phyloP scores from a whole-genome alignment of 2,113 vertebrate species.

The Colaptes auratus region DNA sequence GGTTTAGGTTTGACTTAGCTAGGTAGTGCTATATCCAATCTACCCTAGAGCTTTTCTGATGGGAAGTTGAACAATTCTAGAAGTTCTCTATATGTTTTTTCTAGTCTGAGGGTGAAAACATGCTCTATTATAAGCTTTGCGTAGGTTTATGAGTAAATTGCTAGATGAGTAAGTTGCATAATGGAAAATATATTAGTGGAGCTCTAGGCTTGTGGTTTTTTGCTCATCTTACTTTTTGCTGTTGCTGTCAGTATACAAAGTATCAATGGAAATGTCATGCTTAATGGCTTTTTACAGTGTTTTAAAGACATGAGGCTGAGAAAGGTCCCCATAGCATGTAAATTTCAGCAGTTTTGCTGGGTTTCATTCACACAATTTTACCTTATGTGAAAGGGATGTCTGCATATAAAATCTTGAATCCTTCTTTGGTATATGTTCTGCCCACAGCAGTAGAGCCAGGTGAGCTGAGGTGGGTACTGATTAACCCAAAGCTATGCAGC shows the following conservation, averaged over 20 bases:
- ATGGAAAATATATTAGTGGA: conserved; percentile 24
- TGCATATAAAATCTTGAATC: rapidly evolving
- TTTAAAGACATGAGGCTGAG: background rate
- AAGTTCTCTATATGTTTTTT: background rate
- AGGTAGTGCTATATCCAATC: background rate
- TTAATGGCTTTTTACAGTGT: background rate
- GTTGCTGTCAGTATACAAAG: background rate
- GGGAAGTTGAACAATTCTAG: background rate
- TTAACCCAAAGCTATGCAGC: background rate
- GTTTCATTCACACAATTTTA: background rate
- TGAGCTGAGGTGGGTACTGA: background rate
- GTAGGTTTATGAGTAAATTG: conserved; percentile 46
- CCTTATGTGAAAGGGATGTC: background rate
- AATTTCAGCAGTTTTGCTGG: background rate
- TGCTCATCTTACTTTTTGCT: background rate
- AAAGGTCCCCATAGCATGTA: background rate
- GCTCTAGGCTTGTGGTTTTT: conserved; percentile 1
- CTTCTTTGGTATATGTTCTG: background rate
- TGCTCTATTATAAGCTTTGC: conserved; percentile 22
- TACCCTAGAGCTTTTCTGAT: background rate
- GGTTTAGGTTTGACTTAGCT: background rate
- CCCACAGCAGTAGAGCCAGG: rapidly evolving
- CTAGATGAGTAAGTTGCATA: conserved; percentile 52
- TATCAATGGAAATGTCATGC: background rate
- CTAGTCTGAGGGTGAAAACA: conserved; percentile 26